Evolutionary conservation across 2,797 vertebrate species (phyloP), one percentile per base, ranked within the genome.

Genomic region (Rachycentron canadum): DNA sequence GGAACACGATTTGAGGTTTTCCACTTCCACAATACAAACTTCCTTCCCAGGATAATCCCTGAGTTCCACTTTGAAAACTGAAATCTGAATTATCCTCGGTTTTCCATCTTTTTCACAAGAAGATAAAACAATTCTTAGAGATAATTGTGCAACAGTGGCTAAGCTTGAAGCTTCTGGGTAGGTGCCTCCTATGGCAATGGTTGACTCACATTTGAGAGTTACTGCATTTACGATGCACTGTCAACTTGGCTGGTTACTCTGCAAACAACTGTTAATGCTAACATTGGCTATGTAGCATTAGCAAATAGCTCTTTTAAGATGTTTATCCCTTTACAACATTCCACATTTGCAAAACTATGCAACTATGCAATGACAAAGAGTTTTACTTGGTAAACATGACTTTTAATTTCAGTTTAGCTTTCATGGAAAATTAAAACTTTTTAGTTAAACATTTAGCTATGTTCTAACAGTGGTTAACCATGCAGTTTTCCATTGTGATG

Each of bases 11-110:
- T 26, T 30, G 13, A 72, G 11, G 25, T 43, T 53, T 58, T 17
- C n/a, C 0, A 23, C 72, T 79, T 9, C 21, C 58, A 19, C 62
- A 43, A 55, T 40, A 28, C 17, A 28, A 23, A 70, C 61, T 45
- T 80, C 52, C 40, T n/a, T n/a, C 50, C 3, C 30, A 38, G 7
- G 41, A 53, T 13, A 69, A 64, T 13, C 2, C 6, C 26, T 63
- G 30, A 60, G 23, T 36, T 49, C 7, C 28, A 52, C 3, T 4
- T 14, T 32, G 40, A 14, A 7, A 62, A 1, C 11, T 61, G 36
- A 40, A 45, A 32, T 52, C 7, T 8, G 6, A 41, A 41, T 38
- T 34, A 3, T 57, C 5, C 19, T 28, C 0, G 25, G 3, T 41
- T 11, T 17, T 36, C 58, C 23, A 19, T 2, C 19, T 40, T 36